These are phyloP conservation scores for Glaucomys volans DNA, from an alignment of 2,113 vertebrate genomes.

Conservation along the genomic window DNA sequence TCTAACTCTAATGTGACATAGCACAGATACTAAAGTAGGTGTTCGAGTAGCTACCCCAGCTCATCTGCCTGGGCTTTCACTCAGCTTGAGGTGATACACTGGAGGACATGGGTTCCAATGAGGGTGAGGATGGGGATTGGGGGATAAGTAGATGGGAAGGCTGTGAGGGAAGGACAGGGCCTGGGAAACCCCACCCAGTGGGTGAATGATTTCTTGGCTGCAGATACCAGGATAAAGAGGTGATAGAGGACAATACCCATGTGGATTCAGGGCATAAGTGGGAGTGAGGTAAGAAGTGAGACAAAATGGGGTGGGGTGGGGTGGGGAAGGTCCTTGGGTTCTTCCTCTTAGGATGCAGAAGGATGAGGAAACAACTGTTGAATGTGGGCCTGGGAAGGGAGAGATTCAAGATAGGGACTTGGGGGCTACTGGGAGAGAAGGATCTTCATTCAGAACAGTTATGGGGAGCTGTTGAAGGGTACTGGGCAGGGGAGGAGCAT, in stretches of 20 bases:
- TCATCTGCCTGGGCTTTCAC: no score
- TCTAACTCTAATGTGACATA: conserved; percentile 92
- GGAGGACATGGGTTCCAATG: conserved; percentile 78
- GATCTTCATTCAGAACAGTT: background rate
- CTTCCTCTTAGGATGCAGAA: background rate
- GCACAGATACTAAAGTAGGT: no score
- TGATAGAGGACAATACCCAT: conserved; percentile 82
- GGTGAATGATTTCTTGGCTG: background rate
- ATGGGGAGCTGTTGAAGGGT: background rate
- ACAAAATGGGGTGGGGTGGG: conserved; percentile 76
- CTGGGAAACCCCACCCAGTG: no score
- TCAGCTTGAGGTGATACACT: conserved; percentile 78
- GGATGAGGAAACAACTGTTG: no score
- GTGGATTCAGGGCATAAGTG: conserved; percentile 89
- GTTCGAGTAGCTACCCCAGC: no score
- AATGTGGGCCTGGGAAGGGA: background rate
- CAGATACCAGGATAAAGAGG: conserved; percentile 84
- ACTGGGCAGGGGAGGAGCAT: background rate
- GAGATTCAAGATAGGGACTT: background rate
- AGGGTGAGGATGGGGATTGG: conserved; percentile 68
- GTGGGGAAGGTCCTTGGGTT: background rate
- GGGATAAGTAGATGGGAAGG: background rate
- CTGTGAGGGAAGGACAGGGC: no score
- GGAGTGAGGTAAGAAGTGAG: conserved; percentile 84
- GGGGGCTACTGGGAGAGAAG: background rate